Conservation (phyloP, 2,888 invertebrate species). For the Deladenus siricidicola region DNA sequence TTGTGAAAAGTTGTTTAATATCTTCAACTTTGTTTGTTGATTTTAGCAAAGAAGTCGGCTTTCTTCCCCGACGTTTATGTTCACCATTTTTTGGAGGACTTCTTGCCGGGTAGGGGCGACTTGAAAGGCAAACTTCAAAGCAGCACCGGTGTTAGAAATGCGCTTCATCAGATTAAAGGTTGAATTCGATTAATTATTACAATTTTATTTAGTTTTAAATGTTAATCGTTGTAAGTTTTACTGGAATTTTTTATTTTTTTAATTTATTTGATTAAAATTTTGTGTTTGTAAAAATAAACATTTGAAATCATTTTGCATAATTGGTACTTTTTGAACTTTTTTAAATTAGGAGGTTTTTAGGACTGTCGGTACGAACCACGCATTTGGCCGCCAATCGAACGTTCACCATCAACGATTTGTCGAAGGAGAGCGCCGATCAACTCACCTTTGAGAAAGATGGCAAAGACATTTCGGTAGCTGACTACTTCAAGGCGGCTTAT, state of each 20-base stretch:
- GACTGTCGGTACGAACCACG: neutral
- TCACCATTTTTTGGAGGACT: neutral
- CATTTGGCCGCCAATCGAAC: neutral
- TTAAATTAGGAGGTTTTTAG: no score
- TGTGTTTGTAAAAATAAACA: no score
- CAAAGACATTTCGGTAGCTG: constrained; percentile 5
- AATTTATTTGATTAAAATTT: no score
- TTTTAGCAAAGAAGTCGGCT: constrained; percentile 20
- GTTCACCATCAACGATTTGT: constrained; percentile 9
- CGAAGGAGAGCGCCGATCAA: constrained; percentile 1
- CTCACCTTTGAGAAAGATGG: constrained; percentile 10
- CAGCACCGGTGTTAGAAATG: neutral
- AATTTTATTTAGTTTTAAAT: neutral
- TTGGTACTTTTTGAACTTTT: no score
- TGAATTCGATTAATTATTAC: neutral
- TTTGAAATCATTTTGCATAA: no score
- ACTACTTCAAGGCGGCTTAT: constrained; percentile 12
- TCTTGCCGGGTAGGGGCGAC: neutral
- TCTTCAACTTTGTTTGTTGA: neutral
- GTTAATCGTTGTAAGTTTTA: no score
- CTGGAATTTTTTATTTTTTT: no score
- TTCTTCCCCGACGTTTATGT: constrained; percentile 13
- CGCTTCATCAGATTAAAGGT: neutral
- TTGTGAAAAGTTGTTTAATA: constrained; percentile 1
- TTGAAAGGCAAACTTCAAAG: neutral